phyloP scores from a whole-genome alignment of 2,888 invertebrate species.

The Idaea aversata region DNA sequence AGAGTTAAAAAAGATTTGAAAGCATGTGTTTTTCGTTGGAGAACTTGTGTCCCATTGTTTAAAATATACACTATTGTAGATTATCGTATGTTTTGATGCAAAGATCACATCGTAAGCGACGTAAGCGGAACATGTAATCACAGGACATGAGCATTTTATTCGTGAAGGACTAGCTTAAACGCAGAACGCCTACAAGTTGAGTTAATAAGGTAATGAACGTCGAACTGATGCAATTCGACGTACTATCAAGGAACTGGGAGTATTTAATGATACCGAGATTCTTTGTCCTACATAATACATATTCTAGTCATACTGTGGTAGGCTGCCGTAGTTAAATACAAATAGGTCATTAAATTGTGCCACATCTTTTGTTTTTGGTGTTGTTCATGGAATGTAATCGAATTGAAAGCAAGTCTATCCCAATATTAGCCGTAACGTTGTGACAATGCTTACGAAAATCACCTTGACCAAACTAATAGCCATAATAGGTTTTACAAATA shows the following conservation, averaged over 20 bases:
- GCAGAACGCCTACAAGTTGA: slow-evolving; percentile 62
- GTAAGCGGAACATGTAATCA: slow-evolving; percentile 57
- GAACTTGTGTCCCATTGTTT: neutral
- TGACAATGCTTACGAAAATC: slow-evolving; percentile 67
- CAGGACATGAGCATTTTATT: slow-evolving; percentile 51
- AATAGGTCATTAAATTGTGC: slow-evolving; percentile 4
- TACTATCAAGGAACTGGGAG: slow-evolving; percentile 29
- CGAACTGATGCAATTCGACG: slow-evolving; percentile 39
- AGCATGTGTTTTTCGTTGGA: neutral
- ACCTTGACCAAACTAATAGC: slow-evolving; percentile 68
- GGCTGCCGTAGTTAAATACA: slow-evolving; percentile 16
- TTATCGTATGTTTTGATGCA: slow-evolving; percentile 43
- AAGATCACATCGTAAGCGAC: slow-evolving; percentile 49
- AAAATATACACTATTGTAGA: slow-evolving; percentile 31
- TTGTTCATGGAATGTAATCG: slow-evolving; percentile 29
- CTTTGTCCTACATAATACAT: slow-evolving; percentile 36
- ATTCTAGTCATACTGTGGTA: slow-evolving; percentile 27
- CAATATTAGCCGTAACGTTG: slow-evolving; percentile 39
- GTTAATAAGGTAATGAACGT: slow-evolving; percentile 42
- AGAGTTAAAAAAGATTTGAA: neutral
- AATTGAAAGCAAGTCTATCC: slow-evolving; percentile 37
- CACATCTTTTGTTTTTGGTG: slow-evolving; percentile 9
- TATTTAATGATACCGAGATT: slow-evolving; percentile 25
- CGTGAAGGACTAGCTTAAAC: slow-evolving; percentile 61
- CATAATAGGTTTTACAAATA: slow-evolving; percentile 70